Evolutionary conservation across 2,797 vertebrate species (phyloP).

Genomic region (Bradypus variegatus): DNA sequence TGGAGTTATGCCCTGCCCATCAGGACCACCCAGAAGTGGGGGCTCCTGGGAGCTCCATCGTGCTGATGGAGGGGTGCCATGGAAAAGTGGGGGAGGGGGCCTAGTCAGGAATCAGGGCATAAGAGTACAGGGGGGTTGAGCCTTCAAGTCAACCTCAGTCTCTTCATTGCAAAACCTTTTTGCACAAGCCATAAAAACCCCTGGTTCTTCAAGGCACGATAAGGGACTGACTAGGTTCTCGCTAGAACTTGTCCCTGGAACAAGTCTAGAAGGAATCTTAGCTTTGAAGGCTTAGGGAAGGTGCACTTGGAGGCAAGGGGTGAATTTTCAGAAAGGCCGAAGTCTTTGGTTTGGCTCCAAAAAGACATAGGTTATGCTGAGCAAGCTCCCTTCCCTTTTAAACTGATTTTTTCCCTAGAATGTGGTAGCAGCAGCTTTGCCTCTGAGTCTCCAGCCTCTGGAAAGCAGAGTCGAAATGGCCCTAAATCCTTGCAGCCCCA

Average conservation of each 20-base stretch:
- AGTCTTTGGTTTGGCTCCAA: neutral
- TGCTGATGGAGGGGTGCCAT: neutral
- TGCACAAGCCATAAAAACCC: neutral
- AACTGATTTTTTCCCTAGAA: neutral
- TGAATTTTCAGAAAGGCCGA: neutral
- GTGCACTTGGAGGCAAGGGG: accelerated
- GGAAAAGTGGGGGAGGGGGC: neutral
- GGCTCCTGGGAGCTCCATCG: neutral
- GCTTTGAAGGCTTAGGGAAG: neutral
- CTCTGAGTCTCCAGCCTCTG: neutral
- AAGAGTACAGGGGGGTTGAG: neutral
- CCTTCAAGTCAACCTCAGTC: neutral
- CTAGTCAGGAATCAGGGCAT: neutral
- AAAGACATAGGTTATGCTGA: neutral
- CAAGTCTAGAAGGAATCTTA: neutral
- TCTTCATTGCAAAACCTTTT: neutral
- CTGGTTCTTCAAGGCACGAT: neutral
- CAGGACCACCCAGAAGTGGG: neutral
- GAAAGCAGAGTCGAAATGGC: neutral
- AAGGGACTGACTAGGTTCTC: neutral
- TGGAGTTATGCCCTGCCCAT: neutral
- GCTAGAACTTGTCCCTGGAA: neutral
- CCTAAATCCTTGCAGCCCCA: too few relatives aligned
- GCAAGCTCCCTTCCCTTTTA: neutral
- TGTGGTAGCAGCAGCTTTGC: neutral